Conservation (phyloP, 2,797 vertebrate species). For the Rhinoraja longicauda region DNA sequence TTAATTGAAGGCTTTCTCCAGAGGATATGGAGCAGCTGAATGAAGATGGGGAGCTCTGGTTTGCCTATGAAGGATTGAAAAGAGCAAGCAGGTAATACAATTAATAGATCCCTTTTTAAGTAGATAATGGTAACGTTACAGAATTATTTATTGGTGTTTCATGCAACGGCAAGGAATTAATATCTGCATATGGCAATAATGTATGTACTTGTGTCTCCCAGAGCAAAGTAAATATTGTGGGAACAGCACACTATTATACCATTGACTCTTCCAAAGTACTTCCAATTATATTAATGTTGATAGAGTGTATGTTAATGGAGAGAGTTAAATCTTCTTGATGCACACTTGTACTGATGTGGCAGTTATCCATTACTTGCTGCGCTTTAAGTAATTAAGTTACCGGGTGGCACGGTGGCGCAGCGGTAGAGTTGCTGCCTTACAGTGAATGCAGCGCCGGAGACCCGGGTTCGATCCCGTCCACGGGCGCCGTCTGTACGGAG, state of each 20-base stretch:
- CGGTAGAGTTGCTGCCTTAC: too few relatives aligned
- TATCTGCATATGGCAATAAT: background rate
- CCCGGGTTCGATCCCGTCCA: too few relatives aligned
- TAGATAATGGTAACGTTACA: background rate
- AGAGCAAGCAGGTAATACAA: constrained; percentile 75
- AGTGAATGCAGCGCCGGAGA: too few relatives aligned
- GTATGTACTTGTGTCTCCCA: background rate
- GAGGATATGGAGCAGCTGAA: constrained; percentile 70
- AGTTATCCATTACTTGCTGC: background rate
- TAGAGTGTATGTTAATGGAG: background rate
- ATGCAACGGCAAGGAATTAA: background rate
- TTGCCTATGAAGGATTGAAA: constrained; percentile 77
- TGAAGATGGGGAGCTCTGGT: constrained; percentile 76
- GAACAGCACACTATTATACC: background rate
- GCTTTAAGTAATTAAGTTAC: too few relatives aligned
- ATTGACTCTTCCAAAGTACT: background rate
- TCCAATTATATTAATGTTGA: background rate
- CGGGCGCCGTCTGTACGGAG: too few relatives aligned
- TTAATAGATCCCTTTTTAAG: background rate
- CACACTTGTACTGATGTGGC: too few relatives aligned
- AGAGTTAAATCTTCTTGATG: background rate
- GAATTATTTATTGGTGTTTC: background rate
- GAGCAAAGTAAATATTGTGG: background rate
- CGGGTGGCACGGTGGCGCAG: too few relatives aligned
- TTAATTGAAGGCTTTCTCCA: constrained; percentile 61